phyloP scores from a whole-genome alignment of 2,113 vertebrate species.

The Aptenodytes patagonicus region DNA sequence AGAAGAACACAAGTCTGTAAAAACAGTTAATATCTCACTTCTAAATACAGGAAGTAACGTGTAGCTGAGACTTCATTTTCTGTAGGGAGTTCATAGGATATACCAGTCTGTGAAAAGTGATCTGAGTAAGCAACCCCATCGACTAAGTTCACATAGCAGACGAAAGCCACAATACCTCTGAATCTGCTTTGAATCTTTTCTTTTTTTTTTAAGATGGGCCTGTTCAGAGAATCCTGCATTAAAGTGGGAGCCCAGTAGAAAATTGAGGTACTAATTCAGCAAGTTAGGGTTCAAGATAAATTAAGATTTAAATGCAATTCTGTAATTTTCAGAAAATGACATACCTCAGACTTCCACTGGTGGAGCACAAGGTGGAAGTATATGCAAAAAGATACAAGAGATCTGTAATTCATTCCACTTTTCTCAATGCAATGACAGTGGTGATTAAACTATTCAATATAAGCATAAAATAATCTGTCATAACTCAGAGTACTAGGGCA shows the following conservation, averaged over 20 bases:
- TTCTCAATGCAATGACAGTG: background rate
- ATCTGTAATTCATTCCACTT: background rate
- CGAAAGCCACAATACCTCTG: background rate
- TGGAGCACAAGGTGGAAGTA: background rate
- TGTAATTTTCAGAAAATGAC: background rate
- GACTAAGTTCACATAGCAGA: background rate
- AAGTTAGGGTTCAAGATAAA: background rate
- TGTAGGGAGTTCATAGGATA: background rate
- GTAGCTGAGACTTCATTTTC: background rate
- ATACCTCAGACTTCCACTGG: background rate
- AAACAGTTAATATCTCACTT: background rate
- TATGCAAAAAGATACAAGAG: background rate
- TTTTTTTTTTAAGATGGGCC: no score
- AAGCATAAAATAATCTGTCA: background rate
- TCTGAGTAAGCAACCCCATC: background rate
- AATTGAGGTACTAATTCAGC: background rate
- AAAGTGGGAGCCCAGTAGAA: background rate
- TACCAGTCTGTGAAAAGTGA: background rate
- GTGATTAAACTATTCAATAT: background rate
- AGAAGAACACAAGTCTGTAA: background rate
- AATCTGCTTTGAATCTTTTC: background rate
- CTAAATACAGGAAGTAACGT: background rate
- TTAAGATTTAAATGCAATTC: background rate
- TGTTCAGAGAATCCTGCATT: background rate
- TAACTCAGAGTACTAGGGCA: background rate